Evolutionary conservation across 2,888 invertebrate species (phyloP).

Genomic region (Yponomeuta malinellus): DNA sequence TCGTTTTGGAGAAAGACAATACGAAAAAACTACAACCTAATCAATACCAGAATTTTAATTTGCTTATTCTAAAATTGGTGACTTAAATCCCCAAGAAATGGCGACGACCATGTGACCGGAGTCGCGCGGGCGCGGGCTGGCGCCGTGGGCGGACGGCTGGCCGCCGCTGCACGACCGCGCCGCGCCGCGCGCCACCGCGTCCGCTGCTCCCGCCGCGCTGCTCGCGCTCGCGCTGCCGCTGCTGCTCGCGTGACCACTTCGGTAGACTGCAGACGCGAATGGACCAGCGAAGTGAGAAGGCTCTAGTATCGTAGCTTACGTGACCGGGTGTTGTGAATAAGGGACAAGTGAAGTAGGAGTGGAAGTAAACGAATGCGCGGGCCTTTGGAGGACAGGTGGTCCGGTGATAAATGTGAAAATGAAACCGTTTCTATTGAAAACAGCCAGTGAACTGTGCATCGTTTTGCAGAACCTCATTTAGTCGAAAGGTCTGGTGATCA

Average conservation of each 20-base stretch:
- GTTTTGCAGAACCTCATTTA: no score
- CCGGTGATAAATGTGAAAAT: no score
- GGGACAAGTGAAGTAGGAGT: no score
- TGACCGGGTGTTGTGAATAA: no score
- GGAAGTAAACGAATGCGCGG: no score
- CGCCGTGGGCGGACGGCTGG: slow-evolving; percentile 57
- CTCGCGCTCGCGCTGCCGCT: background rate
- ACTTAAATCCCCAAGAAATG: slow-evolving; percentile 42
- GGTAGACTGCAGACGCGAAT: background rate
- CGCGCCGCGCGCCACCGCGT: background rate
- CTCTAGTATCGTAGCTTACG: no score
- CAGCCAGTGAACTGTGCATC: no score
- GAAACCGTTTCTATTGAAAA: no score
- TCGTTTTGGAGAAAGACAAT: background rate
- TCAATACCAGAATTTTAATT: no score
- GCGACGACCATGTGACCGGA: slow-evolving; percentile 67
- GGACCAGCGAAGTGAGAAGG: background rate
- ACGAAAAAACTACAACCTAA: no score
- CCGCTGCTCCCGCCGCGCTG: slow-evolving; percentile 8
- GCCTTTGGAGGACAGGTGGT: no score
- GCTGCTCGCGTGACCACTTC: slow-evolving; percentile 15
- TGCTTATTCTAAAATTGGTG: background rate
- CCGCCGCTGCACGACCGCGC: slow-evolving; percentile 37
- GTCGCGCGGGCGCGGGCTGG: slow-evolving; percentile 41
- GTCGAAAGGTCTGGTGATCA: no score